Evolutionary conservation across 1,140 invertebrate genomes (phyloP).

Genomic region (Conus betulinus): DNA sequence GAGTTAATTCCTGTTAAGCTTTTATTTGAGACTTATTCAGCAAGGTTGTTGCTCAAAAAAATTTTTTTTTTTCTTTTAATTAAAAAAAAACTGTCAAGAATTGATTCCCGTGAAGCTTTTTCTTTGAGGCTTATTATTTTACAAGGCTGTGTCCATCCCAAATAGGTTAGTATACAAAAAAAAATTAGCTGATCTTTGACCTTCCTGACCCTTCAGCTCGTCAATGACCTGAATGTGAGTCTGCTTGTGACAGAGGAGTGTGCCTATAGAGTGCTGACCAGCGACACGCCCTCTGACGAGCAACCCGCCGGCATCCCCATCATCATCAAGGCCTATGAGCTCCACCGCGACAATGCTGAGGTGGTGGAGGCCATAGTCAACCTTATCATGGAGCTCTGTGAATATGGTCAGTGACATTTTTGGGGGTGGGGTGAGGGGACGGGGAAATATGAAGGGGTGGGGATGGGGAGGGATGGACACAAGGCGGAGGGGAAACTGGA

Average conservation of each 20-base stretch:
- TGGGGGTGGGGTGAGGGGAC: not conserved
- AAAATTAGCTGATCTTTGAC: too few relatives aligned
- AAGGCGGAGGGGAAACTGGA: not conserved
- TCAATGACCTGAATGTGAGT: not conserved
- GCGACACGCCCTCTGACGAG: slow-evolving; percentile 55
- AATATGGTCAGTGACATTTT: slow-evolving; percentile 68
- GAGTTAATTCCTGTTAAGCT: too few relatives aligned
- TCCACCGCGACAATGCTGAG: slow-evolving; percentile 73
- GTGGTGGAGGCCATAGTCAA: slow-evolving; percentile 72
- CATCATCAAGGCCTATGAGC: slow-evolving; percentile 66
- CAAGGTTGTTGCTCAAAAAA: too few relatives aligned
- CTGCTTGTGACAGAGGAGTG: slow-evolving; percentile 66
- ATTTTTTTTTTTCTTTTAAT: too few relatives aligned
- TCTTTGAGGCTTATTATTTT: too few relatives aligned
- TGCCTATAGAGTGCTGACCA: slow-evolving; percentile 69
- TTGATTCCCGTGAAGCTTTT: too few relatives aligned
- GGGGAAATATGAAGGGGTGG: not conserved
- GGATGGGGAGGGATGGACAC: not conserved
- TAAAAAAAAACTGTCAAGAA: too few relatives aligned
- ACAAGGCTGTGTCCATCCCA: too few relatives aligned
- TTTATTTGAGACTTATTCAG: too few relatives aligned
- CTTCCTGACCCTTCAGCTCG: too few relatives aligned
- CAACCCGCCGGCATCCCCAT: slow-evolving; percentile 66
- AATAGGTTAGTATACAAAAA: too few relatives aligned
- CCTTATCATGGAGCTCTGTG: slow-evolving; percentile 68